Evolutionary conservation across 2,113 vertebrate genomes (phyloP), one percentile per base, ranked within the genome.

Genomic region (Daubentonia madagascariensis): DNA sequence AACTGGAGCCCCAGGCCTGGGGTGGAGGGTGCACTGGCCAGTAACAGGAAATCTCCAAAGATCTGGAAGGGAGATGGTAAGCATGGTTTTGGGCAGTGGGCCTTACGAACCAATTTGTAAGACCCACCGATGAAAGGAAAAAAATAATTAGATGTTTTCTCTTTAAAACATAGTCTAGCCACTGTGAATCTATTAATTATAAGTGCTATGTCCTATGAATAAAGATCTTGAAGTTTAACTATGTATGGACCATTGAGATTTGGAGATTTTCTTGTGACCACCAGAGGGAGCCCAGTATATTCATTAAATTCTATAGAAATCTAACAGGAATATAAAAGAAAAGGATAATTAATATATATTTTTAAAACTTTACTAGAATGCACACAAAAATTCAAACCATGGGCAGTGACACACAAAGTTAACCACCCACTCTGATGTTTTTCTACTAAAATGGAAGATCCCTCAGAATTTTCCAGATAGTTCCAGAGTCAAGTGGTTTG

Each of bases 241-340:
- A 0, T 80, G 43, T 59, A 40, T 35, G 76, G 54, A 80, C 54
- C 9, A 4, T 18, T 75, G 79, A 40, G 28, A 94, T 73, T 30
- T 43, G 45, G 92, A 97, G 80, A 45, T 78, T 88, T 97, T 95
- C 70, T 85, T 97, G 84, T 98, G 98, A 94, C 99, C 98, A 98
- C 98, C 96, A 99, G 99, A 98, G 98, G 98, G 99, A 98, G 99
- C 98, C 98, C 96, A 96, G 83, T 98, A 97, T 0, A 80, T 98
- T 98, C 98, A 89, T 2, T 96, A 97, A 96, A 96, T 97, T 96
- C 97, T 84, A n/a, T 10, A 23, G 88, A 89, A 96, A 91, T 73
- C 52, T 18, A 83, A 48, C 5, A 7, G 18, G 45, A 75, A 84
- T 89, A 57, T 63, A 37, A 84, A 92, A 70, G n/a, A 43, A 72